These are phyloP conservation scores for Oikopleura albicans DNA, from an alignment of 23 tunicate genomes.

Conservation along the genomic window DNA sequence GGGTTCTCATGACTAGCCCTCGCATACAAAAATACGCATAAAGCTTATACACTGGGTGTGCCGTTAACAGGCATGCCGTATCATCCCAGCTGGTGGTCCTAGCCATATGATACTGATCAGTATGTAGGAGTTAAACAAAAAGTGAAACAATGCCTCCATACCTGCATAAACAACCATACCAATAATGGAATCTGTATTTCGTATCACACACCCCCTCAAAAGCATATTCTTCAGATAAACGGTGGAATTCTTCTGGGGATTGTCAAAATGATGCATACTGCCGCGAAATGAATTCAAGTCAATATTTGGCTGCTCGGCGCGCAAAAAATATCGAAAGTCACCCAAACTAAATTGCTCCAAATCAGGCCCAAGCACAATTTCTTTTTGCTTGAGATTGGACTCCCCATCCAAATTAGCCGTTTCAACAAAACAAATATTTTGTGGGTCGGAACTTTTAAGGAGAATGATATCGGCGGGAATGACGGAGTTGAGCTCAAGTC, in stretches of 20 bases:
- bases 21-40: too few species aligned
- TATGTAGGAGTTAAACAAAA: too few species aligned
- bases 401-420: slow-evolving; percentile 96
- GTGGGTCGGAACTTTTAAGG: slow-evolving; percentile 55
- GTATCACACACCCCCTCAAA: slow-evolving; percentile 69
- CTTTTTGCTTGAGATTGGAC: slow-evolving; percentile 70
- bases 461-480: slow-evolving; percentile 90
- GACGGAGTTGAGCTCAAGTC: slow-evolving; percentile 57
- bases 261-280: not conserved
- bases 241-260: slow-evolving; percentile 27
- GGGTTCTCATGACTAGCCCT: too few species aligned
- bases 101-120: too few species aligned
- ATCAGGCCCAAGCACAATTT: too few species aligned
- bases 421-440: slow-evolving; percentile 70
- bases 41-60: too few species aligned
- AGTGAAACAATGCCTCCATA: too few species aligned
- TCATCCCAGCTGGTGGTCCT: too few species aligned
- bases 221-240: slow-evolving; percentile 54
- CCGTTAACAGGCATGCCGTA: too few species aligned
- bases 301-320: slow-evolving; percentile 9
- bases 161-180: slow-evolving; percentile 98
- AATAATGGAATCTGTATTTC: slow-evolving; percentile 90
- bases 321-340: not conserved
- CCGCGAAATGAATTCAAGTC: not conserved
- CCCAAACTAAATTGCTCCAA: too few species aligned